Evolutionary conservation across 2,113 vertebrate species (phyloP).

Genomic region (Poeciliopsis occidentalis): DNA sequence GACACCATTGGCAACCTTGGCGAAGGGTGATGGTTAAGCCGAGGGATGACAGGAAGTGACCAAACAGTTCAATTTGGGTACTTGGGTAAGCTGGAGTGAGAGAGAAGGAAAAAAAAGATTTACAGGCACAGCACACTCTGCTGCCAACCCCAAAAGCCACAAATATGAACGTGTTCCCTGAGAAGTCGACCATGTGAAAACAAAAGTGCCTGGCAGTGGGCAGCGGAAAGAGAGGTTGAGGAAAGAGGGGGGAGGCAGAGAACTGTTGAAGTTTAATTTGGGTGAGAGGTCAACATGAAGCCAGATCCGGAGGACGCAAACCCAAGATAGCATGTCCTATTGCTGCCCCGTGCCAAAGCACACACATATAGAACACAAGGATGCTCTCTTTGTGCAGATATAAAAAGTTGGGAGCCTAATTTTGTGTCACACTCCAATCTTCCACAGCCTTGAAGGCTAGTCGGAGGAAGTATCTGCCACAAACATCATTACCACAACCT

Average conservation of each 20-base stretch:
- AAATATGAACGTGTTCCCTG: slow-evolving; percentile 82
- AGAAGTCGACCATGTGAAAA: slow-evolving; percentile 78
- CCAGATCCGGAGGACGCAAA: slow-evolving; percentile 59
- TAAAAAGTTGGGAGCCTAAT: background rate
- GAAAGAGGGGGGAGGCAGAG: slow-evolving; percentile 60
- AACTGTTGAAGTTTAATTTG: slow-evolving; percentile 74
- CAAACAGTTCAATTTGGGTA: slow-evolving; percentile 73
- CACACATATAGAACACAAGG: slow-evolving; percentile 20
- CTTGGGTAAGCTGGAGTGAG: slow-evolving; percentile 69
- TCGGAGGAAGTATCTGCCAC: slow-evolving; percentile 13
- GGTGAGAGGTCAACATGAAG: slow-evolving; percentile 76
- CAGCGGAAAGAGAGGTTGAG: slow-evolving; percentile 58
- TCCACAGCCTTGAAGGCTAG: slow-evolving; percentile 6
- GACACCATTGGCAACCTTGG: slow-evolving; percentile 58
- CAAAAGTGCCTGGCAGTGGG: slow-evolving; percentile 76
- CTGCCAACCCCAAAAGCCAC: slow-evolving; percentile 79
- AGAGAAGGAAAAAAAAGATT: slow-evolving; percentile 49
- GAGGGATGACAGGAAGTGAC: slow-evolving; percentile 71
- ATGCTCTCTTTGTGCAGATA: slow-evolving; percentile 12
- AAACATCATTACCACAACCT: slow-evolving; percentile 25
- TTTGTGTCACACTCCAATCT: background rate
- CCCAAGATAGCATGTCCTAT: slow-evolving; percentile 35
- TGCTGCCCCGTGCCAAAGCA: slow-evolving; percentile 50
- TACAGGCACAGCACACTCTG: slow-evolving; percentile 72
- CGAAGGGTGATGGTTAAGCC: slow-evolving; percentile 44